Percentiles rank a stretch among this genome's conserved stretches.
These are phyloP conservation scores for Conistra vaccinii DNA, from an alignment of 2,888 invertebrate genomes.

Conservation along the genomic window DNA sequence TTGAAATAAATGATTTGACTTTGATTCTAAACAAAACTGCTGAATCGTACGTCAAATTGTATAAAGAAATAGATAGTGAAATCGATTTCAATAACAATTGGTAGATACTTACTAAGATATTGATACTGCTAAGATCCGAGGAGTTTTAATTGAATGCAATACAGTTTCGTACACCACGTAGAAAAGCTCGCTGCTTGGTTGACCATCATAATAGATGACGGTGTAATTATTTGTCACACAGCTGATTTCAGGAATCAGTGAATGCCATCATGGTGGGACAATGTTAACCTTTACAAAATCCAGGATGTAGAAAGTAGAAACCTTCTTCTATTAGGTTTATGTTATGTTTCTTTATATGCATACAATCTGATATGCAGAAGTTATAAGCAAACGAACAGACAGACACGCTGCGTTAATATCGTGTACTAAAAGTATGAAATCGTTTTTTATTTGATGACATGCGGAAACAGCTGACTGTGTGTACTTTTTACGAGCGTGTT, in stretches of 20 bases:
- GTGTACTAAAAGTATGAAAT: background rate
- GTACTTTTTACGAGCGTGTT: slow-evolving; percentile 5
- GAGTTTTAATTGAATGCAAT: background rate
- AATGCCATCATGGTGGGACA: too few species aligned
- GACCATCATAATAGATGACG: background rate
- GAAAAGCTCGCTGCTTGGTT: background rate
- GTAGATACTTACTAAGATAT: background rate
- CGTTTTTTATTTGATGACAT: slow-evolving; percentile 8
- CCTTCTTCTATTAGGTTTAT: background rate
- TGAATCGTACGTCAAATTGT: background rate
- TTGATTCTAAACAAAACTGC: background rate
- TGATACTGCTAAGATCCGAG: background rate
- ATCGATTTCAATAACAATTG: background rate
- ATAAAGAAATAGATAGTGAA: background rate
- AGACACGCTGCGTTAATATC: background rate
- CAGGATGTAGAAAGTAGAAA: background rate
- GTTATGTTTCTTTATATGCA: background rate
- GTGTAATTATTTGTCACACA: background rate
- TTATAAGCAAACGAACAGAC: background rate
- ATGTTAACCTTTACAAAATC: background rate
- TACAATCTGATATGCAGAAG: background rate
- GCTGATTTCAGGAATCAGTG: background rate
- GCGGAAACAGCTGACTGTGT: slow-evolving; percentile 17
- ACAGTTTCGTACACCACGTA: background rate
- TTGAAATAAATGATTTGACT: too few species aligned